phyloP scores from a whole-genome alignment of 2,113 vertebrate species.

The Argyrosomus japonicus region DNA sequence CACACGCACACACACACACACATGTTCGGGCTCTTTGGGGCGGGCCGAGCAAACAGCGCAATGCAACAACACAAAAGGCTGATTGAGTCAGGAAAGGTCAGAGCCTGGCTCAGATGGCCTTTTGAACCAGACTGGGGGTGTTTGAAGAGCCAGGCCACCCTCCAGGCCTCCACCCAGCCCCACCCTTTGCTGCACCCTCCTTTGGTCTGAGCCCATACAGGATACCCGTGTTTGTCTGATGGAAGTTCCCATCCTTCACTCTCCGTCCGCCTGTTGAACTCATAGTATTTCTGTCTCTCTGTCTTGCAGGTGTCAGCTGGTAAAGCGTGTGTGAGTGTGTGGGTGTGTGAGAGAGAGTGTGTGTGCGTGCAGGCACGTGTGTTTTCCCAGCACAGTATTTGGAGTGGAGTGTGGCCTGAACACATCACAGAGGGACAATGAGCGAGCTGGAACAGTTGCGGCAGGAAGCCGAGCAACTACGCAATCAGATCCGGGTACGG shows the following conservation, averaged over 20 bases:
- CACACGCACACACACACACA: slow-evolving; percentile 10
- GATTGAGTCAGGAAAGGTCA: slow-evolving; percentile 81
- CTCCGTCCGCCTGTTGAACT: slow-evolving; percentile 43
- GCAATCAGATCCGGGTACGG: slow-evolving; percentile 96
- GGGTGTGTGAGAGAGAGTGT: not conserved
- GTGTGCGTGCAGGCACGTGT: slow-evolving; percentile 43
- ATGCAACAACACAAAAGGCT: slow-evolving; percentile 72
- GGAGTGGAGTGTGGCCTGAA: slow-evolving; percentile 70
- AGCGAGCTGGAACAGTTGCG: slow-evolving; percentile 98
- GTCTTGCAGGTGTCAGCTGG: slow-evolving; percentile 79
- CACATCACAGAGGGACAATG: slow-evolving; percentile 86
- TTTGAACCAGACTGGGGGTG: slow-evolving; percentile 78
- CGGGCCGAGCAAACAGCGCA: slow-evolving; percentile 41
- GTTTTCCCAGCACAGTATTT: slow-evolving; percentile 61
- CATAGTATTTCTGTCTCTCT: slow-evolving; percentile 60
- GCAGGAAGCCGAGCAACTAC: slow-evolving; percentile 96
- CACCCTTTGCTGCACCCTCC: slow-evolving; percentile 34
- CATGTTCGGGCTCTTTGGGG: not conserved
- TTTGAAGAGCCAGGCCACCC: slow-evolving; percentile 79
- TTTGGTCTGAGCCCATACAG: slow-evolving; percentile 59
- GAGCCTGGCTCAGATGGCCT: slow-evolving; percentile 71
- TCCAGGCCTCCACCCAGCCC: slow-evolving; percentile 51
- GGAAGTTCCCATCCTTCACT: slow-evolving; percentile 49
- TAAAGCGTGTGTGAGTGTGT: slow-evolving; percentile 28
- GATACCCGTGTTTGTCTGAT: slow-evolving; percentile 69